Evolutionary conservation across 2,888 invertebrate species (phyloP).

Genomic region (Limnephilus lunatus): DNA sequence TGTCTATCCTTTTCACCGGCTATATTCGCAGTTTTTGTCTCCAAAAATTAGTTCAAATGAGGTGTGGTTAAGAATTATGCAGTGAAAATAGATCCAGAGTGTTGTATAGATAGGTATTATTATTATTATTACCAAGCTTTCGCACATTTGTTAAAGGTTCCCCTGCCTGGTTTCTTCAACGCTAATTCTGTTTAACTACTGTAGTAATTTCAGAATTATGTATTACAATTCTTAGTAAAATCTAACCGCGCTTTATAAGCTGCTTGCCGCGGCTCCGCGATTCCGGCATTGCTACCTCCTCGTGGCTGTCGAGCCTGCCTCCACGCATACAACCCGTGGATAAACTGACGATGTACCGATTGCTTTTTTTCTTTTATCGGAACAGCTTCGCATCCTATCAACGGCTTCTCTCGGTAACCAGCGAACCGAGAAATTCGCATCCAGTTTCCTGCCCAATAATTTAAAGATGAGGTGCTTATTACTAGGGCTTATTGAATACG

Average conservation of each 20-base stretch:
- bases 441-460: slow-evolving; percentile 40
- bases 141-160: background rate
- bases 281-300: background rate
- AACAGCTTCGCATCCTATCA: slow-evolving; percentile 38
- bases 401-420: background rate
- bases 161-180: background rate
- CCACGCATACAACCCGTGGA: background rate
- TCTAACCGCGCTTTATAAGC: background rate
- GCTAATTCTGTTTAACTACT: background rate
- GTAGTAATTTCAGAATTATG: background rate
- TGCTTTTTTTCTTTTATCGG: background rate
- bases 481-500: slow-evolving; percentile 50
- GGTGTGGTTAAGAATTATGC: too few species aligned
- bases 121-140: background rate
- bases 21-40: too few species aligned
- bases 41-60: too few species aligned
- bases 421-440: slow-evolving; percentile 48
- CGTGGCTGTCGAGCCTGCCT: background rate
- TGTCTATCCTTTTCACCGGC: too few species aligned
- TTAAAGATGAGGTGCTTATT: slow-evolving; percentile 51
- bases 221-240: background rate
- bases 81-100: too few species aligned
- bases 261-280: background rate
- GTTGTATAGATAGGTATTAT: background rate
- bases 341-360: background rate